phyloP scores from a whole-genome alignment of 2,888 invertebrate species.

The Tenthredo distinguenda region DNA sequence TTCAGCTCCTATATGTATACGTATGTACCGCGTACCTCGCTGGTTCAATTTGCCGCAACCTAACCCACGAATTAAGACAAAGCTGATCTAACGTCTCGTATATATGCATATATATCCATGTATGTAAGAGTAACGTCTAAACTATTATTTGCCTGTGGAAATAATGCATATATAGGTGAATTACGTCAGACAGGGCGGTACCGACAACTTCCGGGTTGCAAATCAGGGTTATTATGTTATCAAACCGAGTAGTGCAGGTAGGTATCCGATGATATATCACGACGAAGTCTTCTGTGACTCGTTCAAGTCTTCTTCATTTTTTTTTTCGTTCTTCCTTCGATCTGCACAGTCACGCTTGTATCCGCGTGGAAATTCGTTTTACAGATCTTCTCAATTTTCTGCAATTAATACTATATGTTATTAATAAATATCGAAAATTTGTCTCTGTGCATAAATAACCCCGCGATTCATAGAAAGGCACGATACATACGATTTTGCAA shows the following conservation, averaged over 20 bases:
- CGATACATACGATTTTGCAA: neutral
- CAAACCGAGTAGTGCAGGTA: neutral
- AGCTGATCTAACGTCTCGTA: conserved; percentile 2
- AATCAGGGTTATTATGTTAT: conserved; percentile 60
- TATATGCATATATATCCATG: neutral
- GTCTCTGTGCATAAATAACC: neutral
- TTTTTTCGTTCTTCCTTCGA: neutral
- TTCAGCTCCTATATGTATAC: neutral
- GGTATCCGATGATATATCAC: neutral
- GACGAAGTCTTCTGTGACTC: conserved; percentile 6
- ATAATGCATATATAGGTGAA: neutral
- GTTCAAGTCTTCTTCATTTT: neutral
- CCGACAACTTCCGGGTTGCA: conserved; percentile 58
- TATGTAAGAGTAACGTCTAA: neutral
- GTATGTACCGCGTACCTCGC: neutral
- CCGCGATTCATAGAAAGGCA: neutral
- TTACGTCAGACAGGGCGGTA: conserved; percentile 55
- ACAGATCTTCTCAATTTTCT: no score
- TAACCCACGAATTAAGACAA: conserved; percentile 16
- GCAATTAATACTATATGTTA: no score
- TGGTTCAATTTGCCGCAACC: neutral
- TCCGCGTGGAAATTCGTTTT: neutral
- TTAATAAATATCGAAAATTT: neutral
- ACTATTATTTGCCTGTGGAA: neutral
- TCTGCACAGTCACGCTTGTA: neutral